Conservation (phyloP, 2,888 invertebrate genomes). For the Rutpela maculata region DNA sequence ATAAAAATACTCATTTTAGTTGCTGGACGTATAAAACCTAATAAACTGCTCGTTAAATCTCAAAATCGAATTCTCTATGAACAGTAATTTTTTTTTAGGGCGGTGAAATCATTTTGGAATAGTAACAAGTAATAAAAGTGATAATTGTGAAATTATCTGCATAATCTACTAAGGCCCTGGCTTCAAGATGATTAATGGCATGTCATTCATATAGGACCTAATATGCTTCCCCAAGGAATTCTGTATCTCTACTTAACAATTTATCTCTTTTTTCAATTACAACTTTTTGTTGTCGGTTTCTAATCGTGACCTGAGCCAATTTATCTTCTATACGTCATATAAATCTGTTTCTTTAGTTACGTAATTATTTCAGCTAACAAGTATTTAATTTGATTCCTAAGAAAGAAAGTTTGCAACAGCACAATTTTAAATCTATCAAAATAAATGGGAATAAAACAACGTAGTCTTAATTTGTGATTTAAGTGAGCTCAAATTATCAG, state of each 20-base stretch:
- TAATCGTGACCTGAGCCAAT: conserved; percentile 19
- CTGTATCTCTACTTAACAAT: conserved; percentile 32
- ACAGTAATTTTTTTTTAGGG: too few relatives aligned
- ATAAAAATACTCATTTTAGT: too few relatives aligned
- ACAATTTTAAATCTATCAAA: background rate
- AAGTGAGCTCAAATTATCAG: background rate
- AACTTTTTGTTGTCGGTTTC: conserved; percentile 21
- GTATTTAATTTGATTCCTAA: background rate
- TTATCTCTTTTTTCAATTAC: conserved; percentile 30
- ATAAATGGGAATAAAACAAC: background rate
- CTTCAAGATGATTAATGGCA: background rate
- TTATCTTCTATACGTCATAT: conserved; percentile 20
- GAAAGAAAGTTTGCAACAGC: background rate
- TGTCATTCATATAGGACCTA: conserved; percentile 21
- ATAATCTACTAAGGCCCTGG: background rate
- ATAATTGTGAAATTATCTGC: conserved; percentile 7
- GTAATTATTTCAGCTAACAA: conserved; percentile 1
- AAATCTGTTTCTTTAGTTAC: conserved; percentile 7
- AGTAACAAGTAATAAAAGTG: background rate
- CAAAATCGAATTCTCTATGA: too few relatives aligned
- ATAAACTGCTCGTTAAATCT: too few relatives aligned
- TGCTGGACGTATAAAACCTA: too few relatives aligned
- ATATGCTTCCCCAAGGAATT: conserved; percentile 33
- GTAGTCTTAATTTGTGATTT: background rate
- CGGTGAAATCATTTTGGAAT: background rate